These are phyloP conservation scores for Pipistrellus nathusii DNA, from an alignment of 2,797 vertebrate genomes.

Conservation along the genomic window DNA sequence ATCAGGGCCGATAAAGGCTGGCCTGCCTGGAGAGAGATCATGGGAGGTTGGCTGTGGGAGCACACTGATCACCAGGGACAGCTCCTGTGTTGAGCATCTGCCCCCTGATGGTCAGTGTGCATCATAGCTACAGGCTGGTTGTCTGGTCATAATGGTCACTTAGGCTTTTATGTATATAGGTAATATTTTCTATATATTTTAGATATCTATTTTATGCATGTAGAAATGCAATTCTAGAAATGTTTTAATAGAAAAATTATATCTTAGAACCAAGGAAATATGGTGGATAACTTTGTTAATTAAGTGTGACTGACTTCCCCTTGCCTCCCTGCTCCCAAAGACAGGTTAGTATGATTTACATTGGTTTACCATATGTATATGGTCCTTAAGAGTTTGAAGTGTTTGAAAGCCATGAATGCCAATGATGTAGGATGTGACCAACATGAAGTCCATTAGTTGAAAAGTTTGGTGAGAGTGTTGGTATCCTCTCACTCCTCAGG, in stretches of 20 bases:
- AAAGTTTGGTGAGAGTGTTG: constrained; percentile 4
- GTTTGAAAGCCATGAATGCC: not conserved
- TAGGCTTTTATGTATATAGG: no score
- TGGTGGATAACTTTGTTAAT: not conserved
- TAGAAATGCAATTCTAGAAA: constrained; percentile 27
- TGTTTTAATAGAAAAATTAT: not conserved
- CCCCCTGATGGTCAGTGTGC: no score
- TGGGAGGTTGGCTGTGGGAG: no score
- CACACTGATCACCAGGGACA: no score
- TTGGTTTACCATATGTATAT: not conserved
- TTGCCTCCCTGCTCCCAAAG: not conserved
- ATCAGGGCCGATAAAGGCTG: no score
- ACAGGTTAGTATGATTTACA: not conserved
- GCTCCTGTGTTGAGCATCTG: no score
- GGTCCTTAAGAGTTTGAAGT: not conserved
- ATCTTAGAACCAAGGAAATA: not conserved
- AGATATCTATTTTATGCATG: not conserved
- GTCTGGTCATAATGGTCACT: no score
- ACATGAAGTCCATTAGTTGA: not conserved
- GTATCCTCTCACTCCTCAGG: not conserved
- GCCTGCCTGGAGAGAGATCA: no score
- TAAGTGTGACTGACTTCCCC: not conserved
- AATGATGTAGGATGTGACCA: not conserved
- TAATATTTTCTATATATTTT: not conserved
- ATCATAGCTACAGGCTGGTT: no score